Evolutionary conservation across 2,113 vertebrate genomes (phyloP).

Genomic region (Nycticebus coucang): DNA sequence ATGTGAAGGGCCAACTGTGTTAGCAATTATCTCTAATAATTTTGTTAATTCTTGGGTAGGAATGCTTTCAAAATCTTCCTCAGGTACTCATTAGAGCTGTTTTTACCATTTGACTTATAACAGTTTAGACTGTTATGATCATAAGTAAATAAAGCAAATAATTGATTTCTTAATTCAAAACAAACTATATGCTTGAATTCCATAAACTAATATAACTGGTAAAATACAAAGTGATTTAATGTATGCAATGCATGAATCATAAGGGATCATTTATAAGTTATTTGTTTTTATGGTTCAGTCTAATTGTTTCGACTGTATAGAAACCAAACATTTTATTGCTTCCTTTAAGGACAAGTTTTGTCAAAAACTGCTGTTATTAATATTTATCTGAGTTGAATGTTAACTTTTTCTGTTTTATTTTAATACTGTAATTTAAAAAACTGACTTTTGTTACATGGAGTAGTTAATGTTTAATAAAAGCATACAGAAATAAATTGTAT

Average conservation of each 20-base stretch:
- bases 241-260: neutral
- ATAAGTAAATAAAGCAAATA: neutral
- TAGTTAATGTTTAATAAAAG: conserved; percentile 67
- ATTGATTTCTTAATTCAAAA: neutral
- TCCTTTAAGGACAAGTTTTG: neutral
- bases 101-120: conserved; percentile 36
- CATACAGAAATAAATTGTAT: neutral
- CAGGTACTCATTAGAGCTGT: neutral
- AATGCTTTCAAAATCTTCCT: conserved; percentile 30
- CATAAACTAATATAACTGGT: neutral
- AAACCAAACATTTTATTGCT: conserved; percentile 12
- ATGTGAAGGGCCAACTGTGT: neutral
- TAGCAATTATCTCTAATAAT: neutral
- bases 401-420: conserved; percentile 20
- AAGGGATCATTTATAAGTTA: neutral
- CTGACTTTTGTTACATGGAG: conserved; percentile 51
- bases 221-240: conserved; percentile 11
- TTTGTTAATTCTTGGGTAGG: conserved; percentile 33
- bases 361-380: conserved; percentile 40
- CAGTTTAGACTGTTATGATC: neutral
- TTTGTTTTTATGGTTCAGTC: neutral
- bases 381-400: conserved; percentile 1
- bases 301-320: conserved; percentile 18
- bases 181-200: neutral
- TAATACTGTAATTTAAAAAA: conserved; percentile 8